These are phyloP conservation scores for Platorchestia sp. DNA, from an alignment of 1,140 invertebrate genomes.

Conservation along the genomic window DNA sequence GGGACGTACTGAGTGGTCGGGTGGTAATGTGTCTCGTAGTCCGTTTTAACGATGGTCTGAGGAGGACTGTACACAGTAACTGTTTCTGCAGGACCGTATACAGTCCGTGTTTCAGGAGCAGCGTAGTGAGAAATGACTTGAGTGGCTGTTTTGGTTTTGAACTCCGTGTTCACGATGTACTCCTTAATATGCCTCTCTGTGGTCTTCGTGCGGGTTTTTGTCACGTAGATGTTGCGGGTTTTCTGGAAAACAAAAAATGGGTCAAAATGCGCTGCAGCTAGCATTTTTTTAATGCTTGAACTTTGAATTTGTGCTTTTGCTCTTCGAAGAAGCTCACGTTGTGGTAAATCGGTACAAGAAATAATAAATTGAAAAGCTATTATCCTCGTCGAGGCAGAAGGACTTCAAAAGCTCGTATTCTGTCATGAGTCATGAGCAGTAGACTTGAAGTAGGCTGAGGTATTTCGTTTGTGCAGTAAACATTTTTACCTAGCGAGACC, in stretches of 20 bases:
- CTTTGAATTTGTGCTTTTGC: background rate
- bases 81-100: background rate
- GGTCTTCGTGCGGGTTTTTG: conserved; percentile 34
- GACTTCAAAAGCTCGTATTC: too few species aligned
- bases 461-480: too few species aligned
- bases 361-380: background rate
- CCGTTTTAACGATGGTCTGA: background rate
- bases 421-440: too few species aligned
- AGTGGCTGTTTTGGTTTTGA: background rate
- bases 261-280: background rate
- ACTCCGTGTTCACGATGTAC: background rate
- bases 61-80: conserved; percentile 1
- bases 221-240: conserved; percentile 16
- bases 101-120: background rate
- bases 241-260: background rate
- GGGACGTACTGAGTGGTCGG: background rate
- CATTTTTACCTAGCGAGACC: too few species aligned
- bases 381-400: too few species aligned
- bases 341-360: background rate
- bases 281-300: background rate
- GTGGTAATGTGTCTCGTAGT: background rate
- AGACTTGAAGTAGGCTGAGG: too few species aligned
- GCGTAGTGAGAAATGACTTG: conserved; percentile 20
- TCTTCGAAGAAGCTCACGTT: background rate
- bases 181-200: conserved; percentile 29